These are phyloP conservation scores for Sciurus niger DNA, from an alignment of 2,113 vertebrate species.

Conservation along the genomic window DNA sequence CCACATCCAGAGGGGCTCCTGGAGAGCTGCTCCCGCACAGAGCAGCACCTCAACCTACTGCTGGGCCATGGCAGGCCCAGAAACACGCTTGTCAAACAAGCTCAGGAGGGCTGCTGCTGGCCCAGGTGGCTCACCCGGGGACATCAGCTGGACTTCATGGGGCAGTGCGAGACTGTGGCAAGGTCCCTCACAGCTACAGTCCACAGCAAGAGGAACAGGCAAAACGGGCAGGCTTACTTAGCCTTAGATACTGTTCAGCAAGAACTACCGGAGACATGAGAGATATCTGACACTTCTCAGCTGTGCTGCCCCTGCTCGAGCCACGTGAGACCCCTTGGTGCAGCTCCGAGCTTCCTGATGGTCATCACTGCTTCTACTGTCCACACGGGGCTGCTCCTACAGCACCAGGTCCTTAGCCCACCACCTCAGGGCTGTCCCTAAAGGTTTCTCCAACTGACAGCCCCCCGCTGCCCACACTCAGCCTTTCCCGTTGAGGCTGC, in stretches of 20 bases:
- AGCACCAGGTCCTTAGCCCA: accelerated
- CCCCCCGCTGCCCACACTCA: too few species aligned
- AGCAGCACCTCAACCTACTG: too few species aligned
- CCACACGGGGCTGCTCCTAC: accelerated
- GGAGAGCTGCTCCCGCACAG: accelerated
- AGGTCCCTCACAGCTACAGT: too few species aligned
- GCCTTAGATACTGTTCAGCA: too few species aligned
- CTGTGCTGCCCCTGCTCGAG: too few species aligned
- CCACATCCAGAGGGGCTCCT: accelerated
- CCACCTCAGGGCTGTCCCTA: accelerated
- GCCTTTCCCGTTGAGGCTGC: accelerated
- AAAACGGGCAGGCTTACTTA: background rate
- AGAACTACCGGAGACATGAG: too few species aligned
- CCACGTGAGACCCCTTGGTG: background rate
- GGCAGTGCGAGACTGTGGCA: background rate
- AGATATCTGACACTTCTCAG: too few species aligned
- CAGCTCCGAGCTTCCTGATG: background rate
- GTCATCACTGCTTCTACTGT: background rate
- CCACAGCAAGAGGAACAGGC: background rate
- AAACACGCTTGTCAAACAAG: too few species aligned
- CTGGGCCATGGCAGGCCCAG: background rate
- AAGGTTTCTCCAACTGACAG: background rate
- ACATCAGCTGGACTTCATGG: background rate
- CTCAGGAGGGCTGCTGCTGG: background rate
- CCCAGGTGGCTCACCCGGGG: too few species aligned